Conservation (phyloP, 2,888 invertebrate genomes). For the Phyllotreta cruciferae region DNA sequence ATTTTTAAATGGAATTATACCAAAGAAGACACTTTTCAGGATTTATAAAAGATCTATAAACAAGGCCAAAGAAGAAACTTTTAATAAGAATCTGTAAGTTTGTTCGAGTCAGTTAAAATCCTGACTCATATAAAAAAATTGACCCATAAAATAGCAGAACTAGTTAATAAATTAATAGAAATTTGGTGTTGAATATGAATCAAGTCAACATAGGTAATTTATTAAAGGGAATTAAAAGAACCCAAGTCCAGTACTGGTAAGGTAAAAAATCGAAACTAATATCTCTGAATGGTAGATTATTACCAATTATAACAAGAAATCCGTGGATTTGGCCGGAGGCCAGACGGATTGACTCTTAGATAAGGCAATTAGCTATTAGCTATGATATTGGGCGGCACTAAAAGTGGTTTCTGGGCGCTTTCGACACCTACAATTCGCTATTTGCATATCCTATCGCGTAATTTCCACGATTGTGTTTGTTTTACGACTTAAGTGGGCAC, state of each 20-base stretch:
- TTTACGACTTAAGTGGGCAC: background rate
- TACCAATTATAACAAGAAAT: conserved; percentile 10
- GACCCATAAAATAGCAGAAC: no score
- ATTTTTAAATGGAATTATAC: no score
- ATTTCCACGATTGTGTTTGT: conserved; percentile 6
- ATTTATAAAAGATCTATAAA: no score
- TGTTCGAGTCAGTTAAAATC: no score
- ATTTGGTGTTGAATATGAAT: background rate
- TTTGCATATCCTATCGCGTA: conserved; percentile 3
- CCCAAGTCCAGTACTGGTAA: background rate
- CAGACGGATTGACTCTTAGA: background rate
- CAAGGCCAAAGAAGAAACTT: no score
- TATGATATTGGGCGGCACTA: conserved; percentile 4
- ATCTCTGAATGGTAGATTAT: conserved; percentile 2
- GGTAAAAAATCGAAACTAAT: conserved; percentile 9
- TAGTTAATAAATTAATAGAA: background rate
- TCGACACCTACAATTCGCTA: conserved; percentile 4
- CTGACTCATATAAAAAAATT: no score
- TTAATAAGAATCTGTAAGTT: no score
- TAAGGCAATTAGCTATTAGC: conserved; percentile 12
- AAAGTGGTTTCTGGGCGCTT: background rate
- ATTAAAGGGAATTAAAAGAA: background rate
- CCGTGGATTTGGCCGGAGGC: conserved; percentile 6
- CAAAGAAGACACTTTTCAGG: no score
- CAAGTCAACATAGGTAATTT: no score